Percentiles rank a stretch among this genome's conserved stretches.
phyloP scores from a whole-genome alignment of 2,888 invertebrate genomes.

The Erannis defoliaria region DNA sequence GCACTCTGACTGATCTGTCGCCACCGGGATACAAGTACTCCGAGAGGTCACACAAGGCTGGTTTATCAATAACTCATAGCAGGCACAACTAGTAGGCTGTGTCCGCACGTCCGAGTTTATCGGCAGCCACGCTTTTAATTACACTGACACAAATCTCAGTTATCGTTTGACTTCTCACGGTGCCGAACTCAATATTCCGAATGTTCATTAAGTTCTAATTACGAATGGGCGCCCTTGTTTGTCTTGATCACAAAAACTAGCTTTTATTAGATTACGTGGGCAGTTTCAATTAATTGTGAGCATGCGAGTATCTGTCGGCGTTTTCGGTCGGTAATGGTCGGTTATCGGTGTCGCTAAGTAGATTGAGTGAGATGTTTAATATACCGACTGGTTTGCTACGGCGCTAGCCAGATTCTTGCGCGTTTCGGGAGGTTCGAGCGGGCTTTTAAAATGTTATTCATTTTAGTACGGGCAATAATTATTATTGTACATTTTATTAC shows the following conservation, averaged over 20 bases:
- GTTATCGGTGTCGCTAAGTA: slow-evolving; percentile 82
- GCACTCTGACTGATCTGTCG: slow-evolving; percentile 44
- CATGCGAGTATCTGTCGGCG: slow-evolving; percentile 79
- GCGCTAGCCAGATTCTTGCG: slow-evolving; percentile 62
- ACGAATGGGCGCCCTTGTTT: slow-evolving; percentile 85
- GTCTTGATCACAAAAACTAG: slow-evolving; percentile 84
- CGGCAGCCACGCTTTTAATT: slow-evolving; percentile 86
- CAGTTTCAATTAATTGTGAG: slow-evolving; percentile 85
- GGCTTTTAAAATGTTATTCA: slow-evolving; percentile 51
- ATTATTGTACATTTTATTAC: slow-evolving; percentile 48
- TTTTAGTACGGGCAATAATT: slow-evolving; percentile 49
- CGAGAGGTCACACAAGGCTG: slow-evolving; percentile 64
- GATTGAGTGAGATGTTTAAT: slow-evolving; percentile 79
- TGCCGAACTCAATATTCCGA: slow-evolving; percentile 81
- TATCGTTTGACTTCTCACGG: slow-evolving; percentile 85
- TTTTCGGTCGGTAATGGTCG: slow-evolving; percentile 78
- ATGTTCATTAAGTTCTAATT: slow-evolving; percentile 86
- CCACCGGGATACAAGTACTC: slow-evolving; percentile 45
- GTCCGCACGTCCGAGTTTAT: slow-evolving; percentile 77
- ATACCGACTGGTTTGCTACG: slow-evolving; percentile 63
- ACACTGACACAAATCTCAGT: slow-evolving; percentile 85
- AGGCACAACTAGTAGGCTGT: slow-evolving; percentile 79
- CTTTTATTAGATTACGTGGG: slow-evolving; percentile 86
- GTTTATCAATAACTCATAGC: slow-evolving; percentile 71
- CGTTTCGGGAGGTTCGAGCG: slow-evolving; percentile 53